Evolutionary conservation across 2,888 invertebrate species (phyloP), one percentile per base, ranked within the genome.

Genomic region (Aethes cnicana): DNA sequence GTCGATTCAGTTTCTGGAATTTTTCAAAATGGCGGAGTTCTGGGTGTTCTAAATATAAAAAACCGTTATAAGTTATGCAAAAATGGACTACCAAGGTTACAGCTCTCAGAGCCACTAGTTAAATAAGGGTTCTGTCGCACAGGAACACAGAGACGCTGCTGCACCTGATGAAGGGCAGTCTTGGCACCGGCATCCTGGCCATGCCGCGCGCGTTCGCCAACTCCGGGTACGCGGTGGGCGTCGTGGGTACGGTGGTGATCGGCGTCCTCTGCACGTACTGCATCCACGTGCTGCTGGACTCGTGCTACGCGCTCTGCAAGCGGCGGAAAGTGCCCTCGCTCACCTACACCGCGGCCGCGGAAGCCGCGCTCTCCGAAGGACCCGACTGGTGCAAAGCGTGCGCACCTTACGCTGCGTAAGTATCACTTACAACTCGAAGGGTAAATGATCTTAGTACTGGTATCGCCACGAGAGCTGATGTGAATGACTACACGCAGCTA

Each of bases 261-360:
- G 98, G 98, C 0, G 78, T 95, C 16, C 92, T 98, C 23, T 97
- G 97, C 83, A 95, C 97, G 2, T 98, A 98, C 81, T 98, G 98
- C 74, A 97, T 98, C 82, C 96, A 98, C 74, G 90, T 97, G 57
- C 88, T 99, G 57, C 93, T 97, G 14, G 92, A 91, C 70, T 90
- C 92, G 0, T 92, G 93, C 73, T 94, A 93, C 61, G 91, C 89
- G 59, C 72, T 92, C 32, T 92, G 92, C 74, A 91, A 91, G 75
- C 75, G 92, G 59, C 81, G 86, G 64, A 90, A 86, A 66, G 81
- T 91, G 25, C 92, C 94, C 0, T 92, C 93, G 26, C 79, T 98
- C 74, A 93, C 93, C 32, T 98, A 97, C 81, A 95, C 96, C 0
- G 92, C 91, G 1, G 96, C 95, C 0, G 95, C 96, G 0, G 95